Conservation (phyloP, 2,797 vertebrate genomes). For the Benthosema pterotum region DNA sequence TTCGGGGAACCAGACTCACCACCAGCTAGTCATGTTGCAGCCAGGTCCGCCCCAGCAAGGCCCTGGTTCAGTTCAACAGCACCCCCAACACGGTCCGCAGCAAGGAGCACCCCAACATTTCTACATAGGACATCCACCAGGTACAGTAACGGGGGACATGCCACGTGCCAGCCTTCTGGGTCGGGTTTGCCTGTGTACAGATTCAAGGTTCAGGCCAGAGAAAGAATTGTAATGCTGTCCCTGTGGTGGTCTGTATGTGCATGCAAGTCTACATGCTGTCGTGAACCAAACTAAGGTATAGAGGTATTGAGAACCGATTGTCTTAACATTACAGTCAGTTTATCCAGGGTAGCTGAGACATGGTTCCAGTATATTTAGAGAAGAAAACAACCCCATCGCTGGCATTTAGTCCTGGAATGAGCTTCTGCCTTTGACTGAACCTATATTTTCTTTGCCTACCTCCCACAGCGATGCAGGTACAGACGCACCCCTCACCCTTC, state of each 20-base stretch:
- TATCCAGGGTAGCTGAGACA: too few species aligned
- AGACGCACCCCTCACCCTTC: conserved; percentile 71
- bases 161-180: background rate
- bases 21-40: conserved; percentile 90
- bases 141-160: conserved; percentile 38
- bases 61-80: conserved; percentile 84
- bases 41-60: conserved; percentile 83
- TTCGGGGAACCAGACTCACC: conserved; percentile 86
- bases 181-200: too few species aligned
- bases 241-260: too few species aligned
- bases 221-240: too few species aligned
- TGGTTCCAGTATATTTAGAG: too few species aligned
- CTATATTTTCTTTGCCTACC: conserved; percentile 54
- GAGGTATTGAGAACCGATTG: too few species aligned
- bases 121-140: conserved; percentile 78
- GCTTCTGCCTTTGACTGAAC: background rate
- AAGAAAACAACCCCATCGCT: too few species aligned
- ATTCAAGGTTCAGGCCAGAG: too few species aligned
- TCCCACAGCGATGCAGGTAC: conserved; percentile 75
- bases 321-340: too few species aligned
- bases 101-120: conserved; percentile 90
- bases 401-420: too few species aligned
- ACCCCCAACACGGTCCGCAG: conserved; percentile 72
- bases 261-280: too few species aligned
- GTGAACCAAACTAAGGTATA: too few species aligned